phyloP scores from a whole-genome alignment of 2,888 invertebrate species.

The Meandrusa payeni region DNA sequence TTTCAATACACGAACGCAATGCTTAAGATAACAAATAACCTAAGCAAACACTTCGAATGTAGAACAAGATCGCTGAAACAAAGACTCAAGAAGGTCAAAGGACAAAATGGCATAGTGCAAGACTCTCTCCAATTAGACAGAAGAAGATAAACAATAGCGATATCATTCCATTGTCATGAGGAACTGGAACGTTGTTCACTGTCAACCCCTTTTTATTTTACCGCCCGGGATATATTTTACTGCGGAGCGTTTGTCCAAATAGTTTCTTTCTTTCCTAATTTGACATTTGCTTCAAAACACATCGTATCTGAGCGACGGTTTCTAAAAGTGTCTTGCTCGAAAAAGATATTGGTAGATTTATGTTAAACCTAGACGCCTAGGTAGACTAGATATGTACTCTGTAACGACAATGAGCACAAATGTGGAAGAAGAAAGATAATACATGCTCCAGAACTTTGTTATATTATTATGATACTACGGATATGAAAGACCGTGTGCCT shows the following conservation, averaged over 20 bases:
- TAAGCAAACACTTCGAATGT: conserved; percentile 17
- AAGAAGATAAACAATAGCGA: conserved; percentile 20
- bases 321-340: too few species aligned
- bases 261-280: conserved; percentile 9
- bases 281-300: conserved; percentile 12
- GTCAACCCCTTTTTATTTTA: conserved; percentile 11
- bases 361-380: too few species aligned
- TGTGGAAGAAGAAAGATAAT: conserved; percentile 4
- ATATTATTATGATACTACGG: too few species aligned
- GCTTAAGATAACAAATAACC: too few species aligned
- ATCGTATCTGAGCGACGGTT: background rate
- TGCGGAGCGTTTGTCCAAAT: conserved; percentile 8
- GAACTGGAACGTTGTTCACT: conserved; percentile 21
- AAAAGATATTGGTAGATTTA: too few species aligned
- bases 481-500: too few species aligned
- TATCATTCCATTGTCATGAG: conserved; percentile 16
- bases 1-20: too few species aligned
- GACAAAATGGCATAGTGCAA: conserved; percentile 17
- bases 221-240: background rate
- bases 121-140: conserved; percentile 21
- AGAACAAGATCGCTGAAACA: conserved; percentile 18
- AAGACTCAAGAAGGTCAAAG: conserved; percentile 5
- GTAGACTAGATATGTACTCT: too few species aligned
- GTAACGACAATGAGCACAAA: background rate
- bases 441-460: too few species aligned